Evolutionary conservation across 2,113 vertebrate genomes (phyloP), one percentile per base, ranked within the genome.

Genomic region (Apodemus sylvaticus): DNA sequence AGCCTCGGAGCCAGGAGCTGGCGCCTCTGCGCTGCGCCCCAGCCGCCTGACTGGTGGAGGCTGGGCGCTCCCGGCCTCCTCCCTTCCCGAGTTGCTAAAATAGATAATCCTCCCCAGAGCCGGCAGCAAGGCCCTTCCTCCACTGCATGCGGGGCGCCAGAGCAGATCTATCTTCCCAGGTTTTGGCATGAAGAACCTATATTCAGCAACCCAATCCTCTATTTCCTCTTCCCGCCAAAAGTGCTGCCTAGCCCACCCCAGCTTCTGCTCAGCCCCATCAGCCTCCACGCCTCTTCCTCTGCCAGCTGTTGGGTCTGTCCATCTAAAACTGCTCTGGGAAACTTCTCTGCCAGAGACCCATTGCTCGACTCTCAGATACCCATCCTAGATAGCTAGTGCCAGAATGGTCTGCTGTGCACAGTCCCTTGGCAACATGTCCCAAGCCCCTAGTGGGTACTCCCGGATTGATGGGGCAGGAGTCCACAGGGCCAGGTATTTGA

Each of bases 71-170:
- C 76, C 74, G 58, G 94, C 97, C 92, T 86, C 94, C 97, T 31
- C 94, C 94, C 93, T 94, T 87, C 82, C 70, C 4, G 70, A 82
- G 96, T 95, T 96, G 96, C 97, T 97, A 97, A 98, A 98, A 98
- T 97, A 98, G 96, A 96, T 86, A 78, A 96, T 93, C 91, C 95
- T 98, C 96, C 95, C 96, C 36, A 42, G 97, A 97, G 97, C 93
- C 77, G 16, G 86, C 83, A 22, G 48, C 22, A 19, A 22, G 92
- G 73, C 82, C 95, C 95, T 89, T 39, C 90, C 96, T 91, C 93
- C 89, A 29, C 82, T 2, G 10, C 64, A 93, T 83, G 53, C 62
- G 0, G 24, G 88, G 45, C 78, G 39, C 87, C 24, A 31, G 45
- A 71, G 51, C 51, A 36, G 20, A 42, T 89, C 12, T 29, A 13